These are phyloP conservation scores for Gnathonemus echidnorhynchus DNA, from an alignment of 2,113 vertebrate genomes.

Conservation along the genomic window DNA sequence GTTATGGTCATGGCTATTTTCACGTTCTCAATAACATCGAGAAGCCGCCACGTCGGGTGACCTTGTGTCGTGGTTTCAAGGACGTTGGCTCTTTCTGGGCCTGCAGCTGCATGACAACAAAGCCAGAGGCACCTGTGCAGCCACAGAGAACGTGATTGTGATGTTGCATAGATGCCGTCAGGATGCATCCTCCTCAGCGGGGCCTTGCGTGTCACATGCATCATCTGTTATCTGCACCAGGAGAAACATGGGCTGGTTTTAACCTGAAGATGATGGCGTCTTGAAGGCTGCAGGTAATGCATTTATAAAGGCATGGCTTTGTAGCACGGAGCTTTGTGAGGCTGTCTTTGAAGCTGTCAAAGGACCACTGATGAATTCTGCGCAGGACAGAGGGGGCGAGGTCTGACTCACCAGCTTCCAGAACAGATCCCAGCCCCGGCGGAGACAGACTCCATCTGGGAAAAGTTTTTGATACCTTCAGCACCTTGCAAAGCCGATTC, in stretches of 20 bases:
- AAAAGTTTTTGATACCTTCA: background rate
- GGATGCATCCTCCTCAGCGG: background rate
- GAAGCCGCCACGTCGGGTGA: background rate
- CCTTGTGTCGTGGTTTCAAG: background rate
- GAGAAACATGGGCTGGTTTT: background rate
- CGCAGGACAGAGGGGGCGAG: background rate
- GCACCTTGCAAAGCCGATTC: background rate
- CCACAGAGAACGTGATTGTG: background rate
- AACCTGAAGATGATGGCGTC: background rate
- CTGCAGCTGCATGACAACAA: background rate
- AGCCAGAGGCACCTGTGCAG: too few relatives aligned
- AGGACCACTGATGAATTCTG: background rate
- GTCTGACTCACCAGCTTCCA: background rate
- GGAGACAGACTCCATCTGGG: background rate
- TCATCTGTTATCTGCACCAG: background rate
- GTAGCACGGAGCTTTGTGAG: background rate
- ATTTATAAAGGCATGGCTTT: background rate
- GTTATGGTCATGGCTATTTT: background rate
- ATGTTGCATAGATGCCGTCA: background rate
- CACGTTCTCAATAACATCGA: background rate
- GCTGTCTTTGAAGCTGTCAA: background rate
- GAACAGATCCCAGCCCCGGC: background rate
- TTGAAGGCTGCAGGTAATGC: constrained; percentile 11
- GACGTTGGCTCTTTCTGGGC: background rate
- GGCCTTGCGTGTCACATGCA: background rate